phyloP scores from a whole-genome alignment of 2,113 vertebrate species.

The Morphnarchus princeps region DNA sequence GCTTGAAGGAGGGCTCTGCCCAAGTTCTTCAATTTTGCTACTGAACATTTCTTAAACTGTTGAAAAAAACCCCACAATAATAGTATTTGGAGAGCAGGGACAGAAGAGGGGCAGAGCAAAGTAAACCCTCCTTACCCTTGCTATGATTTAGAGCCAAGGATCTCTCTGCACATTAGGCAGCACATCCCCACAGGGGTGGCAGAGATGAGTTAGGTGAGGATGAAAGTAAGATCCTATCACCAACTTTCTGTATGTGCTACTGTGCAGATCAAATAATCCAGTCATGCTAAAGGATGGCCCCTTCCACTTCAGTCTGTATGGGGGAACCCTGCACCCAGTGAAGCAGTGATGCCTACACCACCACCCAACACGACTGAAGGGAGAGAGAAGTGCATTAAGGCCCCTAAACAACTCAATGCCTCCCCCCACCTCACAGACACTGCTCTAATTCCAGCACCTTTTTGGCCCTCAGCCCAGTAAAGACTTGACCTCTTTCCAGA shows the following conservation, averaged over 20 bases:
- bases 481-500: background rate
- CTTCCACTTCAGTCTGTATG: background rate
- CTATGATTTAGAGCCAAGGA: background rate
- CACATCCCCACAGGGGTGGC: background rate
- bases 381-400: background rate
- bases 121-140: background rate
- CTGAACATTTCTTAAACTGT: conserved; percentile 17
- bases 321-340: background rate
- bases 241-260: background rate
- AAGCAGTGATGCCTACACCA: background rate
- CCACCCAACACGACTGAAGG: fast-evolving
- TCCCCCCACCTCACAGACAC: background rate
- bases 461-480: conserved; percentile 4
- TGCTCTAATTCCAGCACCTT: conserved; percentile 21
- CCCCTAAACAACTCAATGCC: background rate
- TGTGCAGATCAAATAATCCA: background rate
- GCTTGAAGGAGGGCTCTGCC: conserved; percentile 20
- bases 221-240: background rate
- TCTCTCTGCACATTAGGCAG: background rate
- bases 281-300: background rate
- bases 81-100: background rate
- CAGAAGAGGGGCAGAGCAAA: background rate
- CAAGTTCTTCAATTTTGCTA: conserved; percentile 29
- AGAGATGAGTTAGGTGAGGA: background rate
- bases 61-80: background rate